phyloP scores from a whole-genome alignment of 2,888 invertebrate genomes.

The Ophion costatus region DNA sequence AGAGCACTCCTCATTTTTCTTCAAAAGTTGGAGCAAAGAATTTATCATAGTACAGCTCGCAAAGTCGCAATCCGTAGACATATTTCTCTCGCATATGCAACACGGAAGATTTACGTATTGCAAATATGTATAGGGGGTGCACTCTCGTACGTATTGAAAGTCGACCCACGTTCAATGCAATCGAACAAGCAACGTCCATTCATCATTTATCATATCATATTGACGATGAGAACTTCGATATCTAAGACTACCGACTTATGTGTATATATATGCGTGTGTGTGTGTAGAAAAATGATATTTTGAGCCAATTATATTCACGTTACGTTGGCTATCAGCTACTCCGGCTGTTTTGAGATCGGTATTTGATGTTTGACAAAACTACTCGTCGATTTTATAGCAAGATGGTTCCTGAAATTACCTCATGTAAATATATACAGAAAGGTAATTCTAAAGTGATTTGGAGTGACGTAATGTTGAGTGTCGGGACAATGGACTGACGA shows the following conservation, averaged over 20 bases:
- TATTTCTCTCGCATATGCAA: background rate
- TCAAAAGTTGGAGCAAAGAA: slow-evolving; percentile 47
- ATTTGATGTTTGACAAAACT: too few relatives aligned
- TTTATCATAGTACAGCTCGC: slow-evolving; percentile 53
- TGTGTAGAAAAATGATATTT: slow-evolving; percentile 2
- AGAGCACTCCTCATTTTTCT: slow-evolving; percentile 42
- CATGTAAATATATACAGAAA: too few relatives aligned
- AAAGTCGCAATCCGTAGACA: slow-evolving; percentile 25
- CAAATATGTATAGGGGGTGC: slow-evolving; percentile 23
- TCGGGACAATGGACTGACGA: too few relatives aligned
- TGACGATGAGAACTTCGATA: slow-evolving; percentile 46
- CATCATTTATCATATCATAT: slow-evolving; percentile 55
- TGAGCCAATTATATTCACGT: too few relatives aligned
- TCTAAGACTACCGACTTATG: slow-evolving; percentile 30
- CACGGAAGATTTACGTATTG: slow-evolving; percentile 25
- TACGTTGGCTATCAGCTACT: too few relatives aligned
- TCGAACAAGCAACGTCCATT: slow-evolving; percentile 47
- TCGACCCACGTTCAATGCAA: slow-evolving; percentile 58
- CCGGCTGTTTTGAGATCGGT: too few relatives aligned
- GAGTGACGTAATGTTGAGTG: too few relatives aligned
- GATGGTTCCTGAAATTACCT: too few relatives aligned
- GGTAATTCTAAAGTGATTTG: too few relatives aligned
- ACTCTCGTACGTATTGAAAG: slow-evolving; percentile 54
- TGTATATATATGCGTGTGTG: slow-evolving; percentile 9
- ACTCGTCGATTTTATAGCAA: too few relatives aligned